Base-by-base conservation (phyloP, 2,888 invertebrate genomes). In the Psylliodes chrysocephalus region DNA sequence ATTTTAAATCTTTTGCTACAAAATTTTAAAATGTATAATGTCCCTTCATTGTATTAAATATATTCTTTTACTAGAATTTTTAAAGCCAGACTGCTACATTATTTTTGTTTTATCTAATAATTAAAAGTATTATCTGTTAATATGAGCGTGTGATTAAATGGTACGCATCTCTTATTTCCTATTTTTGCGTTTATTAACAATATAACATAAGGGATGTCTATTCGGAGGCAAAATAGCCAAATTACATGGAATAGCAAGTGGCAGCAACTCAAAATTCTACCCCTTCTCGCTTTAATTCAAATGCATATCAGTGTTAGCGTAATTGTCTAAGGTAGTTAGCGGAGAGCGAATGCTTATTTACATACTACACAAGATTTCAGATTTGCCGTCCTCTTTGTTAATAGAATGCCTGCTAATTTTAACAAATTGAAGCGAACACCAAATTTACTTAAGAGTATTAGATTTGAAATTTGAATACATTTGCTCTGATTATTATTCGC, bases 281-380 rank as follows among this genome's bases (percentile, higher is more conserved):
- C 68, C 65, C 55, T 55, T 55, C 63, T 63, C 55, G 60, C 57
- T 65, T 65, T 68, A 66, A 69, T 71, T 71, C 71, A 71, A 70
- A 69, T 70, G 68, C 67, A 70, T 71, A 71, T 71, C 70, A 71
- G 69, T 70, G 65, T 68, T 67, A 70, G 70, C 51, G 59, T 68
- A 71, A 71, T 70, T 68, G 62, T 64, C 68, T 71, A 68, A 70
- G 60, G 64, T 68, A 70, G 70, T 71, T 70, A 69, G 63, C 61
- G 64, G 60, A 71, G 67, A 66, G 52, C 8, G 64, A 63, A 55
- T 57, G 71, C 70, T 66, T 71, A 71, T 71, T 71, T 71, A 71
- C 69, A 71, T 71, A 67, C 63, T 67, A 64, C 52, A 68, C 60
- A 64, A 66, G 70, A 68, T 70, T 69, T 70, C 63, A 64, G 55